phyloP scores from a whole-genome alignment of 2,797 vertebrate genomes.

The Lycodopsis pacificus region DNA sequence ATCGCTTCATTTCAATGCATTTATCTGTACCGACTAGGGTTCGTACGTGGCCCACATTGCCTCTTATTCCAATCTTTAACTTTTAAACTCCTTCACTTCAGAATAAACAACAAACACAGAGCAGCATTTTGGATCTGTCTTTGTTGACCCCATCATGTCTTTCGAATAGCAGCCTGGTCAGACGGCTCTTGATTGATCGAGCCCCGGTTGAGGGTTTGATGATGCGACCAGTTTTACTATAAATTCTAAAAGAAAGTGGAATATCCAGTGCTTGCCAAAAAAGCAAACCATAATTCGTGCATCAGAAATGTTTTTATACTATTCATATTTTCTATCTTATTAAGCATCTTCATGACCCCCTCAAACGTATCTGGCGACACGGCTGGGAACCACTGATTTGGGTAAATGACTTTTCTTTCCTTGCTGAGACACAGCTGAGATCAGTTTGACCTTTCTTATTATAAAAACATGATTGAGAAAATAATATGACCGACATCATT shows the following conservation, averaged over 20 bases:
- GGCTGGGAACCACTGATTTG: not conserved
- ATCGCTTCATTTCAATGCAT: not conserved
- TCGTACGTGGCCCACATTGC: too few relatives aligned
- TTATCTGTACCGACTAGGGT: too few relatives aligned
- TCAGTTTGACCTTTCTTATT: not conserved
- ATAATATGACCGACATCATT: not conserved
- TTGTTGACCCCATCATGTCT: too few relatives aligned
- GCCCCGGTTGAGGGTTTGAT: not conserved
- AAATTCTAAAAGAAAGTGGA: not conserved
- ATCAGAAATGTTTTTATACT: not conserved
- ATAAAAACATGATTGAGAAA: not conserved
- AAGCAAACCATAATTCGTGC: not conserved
- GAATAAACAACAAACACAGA: too few relatives aligned
- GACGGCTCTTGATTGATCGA: too few relatives aligned
- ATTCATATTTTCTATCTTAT: not conserved
- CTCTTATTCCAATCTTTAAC: too few relatives aligned
- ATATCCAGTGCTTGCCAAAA: not conserved
- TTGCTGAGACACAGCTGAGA: not conserved
- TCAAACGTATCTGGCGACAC: not conserved
- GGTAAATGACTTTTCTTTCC: not conserved
- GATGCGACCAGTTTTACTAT: not conserved
- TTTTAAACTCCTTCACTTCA: not conserved
- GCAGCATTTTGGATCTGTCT: not conserved
- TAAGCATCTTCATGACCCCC: not conserved
- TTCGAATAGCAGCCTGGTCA: too few relatives aligned